phyloP scores from a whole-genome alignment of 2,113 vertebrate genomes.

The Alligator mississippiensis region DNA sequence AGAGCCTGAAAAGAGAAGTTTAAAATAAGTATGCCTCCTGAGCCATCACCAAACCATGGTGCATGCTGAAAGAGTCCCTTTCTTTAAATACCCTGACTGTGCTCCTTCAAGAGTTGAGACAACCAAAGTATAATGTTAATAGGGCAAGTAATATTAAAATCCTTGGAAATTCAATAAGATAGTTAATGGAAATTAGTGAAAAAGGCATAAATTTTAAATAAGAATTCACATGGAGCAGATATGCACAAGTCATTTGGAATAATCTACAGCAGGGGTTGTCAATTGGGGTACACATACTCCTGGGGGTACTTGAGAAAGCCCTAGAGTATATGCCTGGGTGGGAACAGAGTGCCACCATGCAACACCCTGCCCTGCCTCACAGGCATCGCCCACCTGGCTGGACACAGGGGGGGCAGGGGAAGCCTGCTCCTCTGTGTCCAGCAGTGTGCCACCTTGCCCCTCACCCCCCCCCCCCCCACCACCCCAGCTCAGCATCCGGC shows the following conservation, averaged over 20 bases:
- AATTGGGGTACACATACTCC: too few species aligned
- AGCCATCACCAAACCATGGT: neutral
- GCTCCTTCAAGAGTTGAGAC: neutral
- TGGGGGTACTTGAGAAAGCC: too few species aligned
- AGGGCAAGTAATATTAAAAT: neutral
- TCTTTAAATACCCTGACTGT: neutral
- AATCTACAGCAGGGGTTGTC: rapidly evolving
- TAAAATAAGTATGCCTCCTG: neutral
- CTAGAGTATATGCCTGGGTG: too few species aligned
- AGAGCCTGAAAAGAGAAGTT: neutral
- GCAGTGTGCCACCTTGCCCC: too few species aligned
- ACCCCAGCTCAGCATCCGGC: too few species aligned
- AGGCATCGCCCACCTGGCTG: too few species aligned
- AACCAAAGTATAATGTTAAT: neutral
- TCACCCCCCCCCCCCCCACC: too few species aligned
- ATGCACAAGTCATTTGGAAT: neutral
- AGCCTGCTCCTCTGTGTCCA: too few species aligned
- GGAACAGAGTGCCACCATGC: too few species aligned
- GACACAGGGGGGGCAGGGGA: too few species aligned
- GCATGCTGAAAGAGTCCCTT: neutral
- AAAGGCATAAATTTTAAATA: neutral
- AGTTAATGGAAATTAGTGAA: neutral
- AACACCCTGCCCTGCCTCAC: too few species aligned
- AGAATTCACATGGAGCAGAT: neutral
- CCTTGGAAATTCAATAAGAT: neutral